Conservation (phyloP, 1,140 invertebrate genomes). For the Yoshiicerus persimilis region DNA sequence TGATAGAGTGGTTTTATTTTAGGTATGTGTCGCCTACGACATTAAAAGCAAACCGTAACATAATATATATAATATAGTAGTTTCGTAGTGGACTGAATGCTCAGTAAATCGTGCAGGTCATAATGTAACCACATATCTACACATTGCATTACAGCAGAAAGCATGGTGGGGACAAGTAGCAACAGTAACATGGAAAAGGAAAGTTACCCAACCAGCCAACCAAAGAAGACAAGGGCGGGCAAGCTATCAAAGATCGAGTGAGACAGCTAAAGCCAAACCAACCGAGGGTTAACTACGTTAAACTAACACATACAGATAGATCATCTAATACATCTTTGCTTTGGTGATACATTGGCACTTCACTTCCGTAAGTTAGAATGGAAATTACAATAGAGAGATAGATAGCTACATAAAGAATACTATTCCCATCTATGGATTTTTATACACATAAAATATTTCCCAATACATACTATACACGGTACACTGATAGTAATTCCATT, state of each 20-base stretch:
- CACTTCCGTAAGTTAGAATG: neutral
- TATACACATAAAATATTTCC: neutral
- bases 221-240: neutral
- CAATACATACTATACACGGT: too few species aligned
- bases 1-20: neutral
- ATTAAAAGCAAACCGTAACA: neutral
- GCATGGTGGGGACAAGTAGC: too few species aligned
- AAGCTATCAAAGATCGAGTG: neutral
- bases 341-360: slow-evolving; percentile 3
- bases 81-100: neutral
- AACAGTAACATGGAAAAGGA: too few species aligned
- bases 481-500: too few species aligned
- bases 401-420: neutral
- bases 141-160: neutral
- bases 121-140: neutral
- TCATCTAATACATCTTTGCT: neutral
- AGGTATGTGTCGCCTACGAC: neutral
- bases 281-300: neutral
- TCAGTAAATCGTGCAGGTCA: neutral
- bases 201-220: neutral
- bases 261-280: neutral
- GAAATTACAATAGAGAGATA: neutral
- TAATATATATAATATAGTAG: too few species aligned
- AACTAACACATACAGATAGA: slow-evolving; percentile 6
- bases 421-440: too few species aligned